These are phyloP conservation scores for Stylophora pistillata DNA, from an alignment of 64 coral and sea anemone genomes.

Conservation along the genomic window DNA sequence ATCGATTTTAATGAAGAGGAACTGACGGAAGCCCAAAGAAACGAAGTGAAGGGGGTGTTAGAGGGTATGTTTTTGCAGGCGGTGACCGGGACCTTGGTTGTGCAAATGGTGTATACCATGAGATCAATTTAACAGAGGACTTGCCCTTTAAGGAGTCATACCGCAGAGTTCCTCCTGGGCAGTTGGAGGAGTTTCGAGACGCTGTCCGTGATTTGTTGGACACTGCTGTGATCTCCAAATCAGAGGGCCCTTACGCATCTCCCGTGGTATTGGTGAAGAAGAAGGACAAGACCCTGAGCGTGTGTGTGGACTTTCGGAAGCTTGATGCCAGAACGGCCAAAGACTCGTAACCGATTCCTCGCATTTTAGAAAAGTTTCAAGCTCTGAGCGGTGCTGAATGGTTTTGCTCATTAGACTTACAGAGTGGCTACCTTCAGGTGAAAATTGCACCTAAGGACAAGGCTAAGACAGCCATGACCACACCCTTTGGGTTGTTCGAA, in stretches of 20 bases:
- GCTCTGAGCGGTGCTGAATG: conserved; percentile 39
- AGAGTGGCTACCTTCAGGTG: conserved; percentile 44
- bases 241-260: conserved; percentile 22
- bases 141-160: conserved; percentile 21
- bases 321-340: conserved; percentile 21
- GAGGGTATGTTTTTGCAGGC: conserved; percentile 18
- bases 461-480: conserved; percentile 44
- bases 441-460: conserved; percentile 30
- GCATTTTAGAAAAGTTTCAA: conserved; percentile 19
- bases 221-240: conserved; percentile 43
- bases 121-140: conserved; percentile 12
- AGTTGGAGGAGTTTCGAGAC: conserved; percentile 37
- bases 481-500: conserved; percentile 40
- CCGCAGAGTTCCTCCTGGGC: conserved; percentile 20
- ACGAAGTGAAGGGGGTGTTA: conserved; percentile 30
- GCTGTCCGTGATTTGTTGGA: conserved; percentile 36
- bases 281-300: conserved; percentile 25
- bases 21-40: conserved; percentile 49
- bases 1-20: conserved; percentile 44
- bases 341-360: conserved; percentile 43
- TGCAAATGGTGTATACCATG: neutral
- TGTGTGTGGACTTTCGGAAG: conserved; percentile 55
- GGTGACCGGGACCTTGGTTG: conserved; percentile 11
- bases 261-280: conserved; percentile 44
- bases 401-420: conserved; percentile 27